Evolutionary conservation across 1,140 invertebrate species (phyloP).

Genomic region (Chionoecetes opilio): DNA sequence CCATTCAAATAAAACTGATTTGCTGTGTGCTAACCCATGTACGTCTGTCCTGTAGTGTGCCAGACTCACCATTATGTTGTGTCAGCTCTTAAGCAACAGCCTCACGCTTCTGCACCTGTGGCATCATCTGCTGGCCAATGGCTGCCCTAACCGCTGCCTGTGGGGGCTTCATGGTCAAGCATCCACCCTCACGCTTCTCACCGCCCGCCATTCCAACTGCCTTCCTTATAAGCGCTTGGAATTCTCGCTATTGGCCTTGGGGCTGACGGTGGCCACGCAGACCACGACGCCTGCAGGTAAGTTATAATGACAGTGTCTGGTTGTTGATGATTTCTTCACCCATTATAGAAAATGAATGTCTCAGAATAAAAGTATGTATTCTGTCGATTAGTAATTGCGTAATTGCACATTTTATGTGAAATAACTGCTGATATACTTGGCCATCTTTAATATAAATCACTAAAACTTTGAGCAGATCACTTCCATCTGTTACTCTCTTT

Average conservation of each 20-base stretch:
- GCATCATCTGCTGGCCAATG: background rate
- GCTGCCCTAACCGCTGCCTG: background rate
- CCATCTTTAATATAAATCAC: too few species aligned
- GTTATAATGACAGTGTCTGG: background rate
- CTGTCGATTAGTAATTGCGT: too few species aligned
- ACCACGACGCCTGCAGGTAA: background rate
- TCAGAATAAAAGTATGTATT: too few species aligned
- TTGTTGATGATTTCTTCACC: too few species aligned
- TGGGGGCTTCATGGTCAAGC: too few species aligned
- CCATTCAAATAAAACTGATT: background rate
- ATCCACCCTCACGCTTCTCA: background rate
- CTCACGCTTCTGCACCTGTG: background rate
- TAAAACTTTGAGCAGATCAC: too few species aligned
- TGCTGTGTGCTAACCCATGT: constrained; percentile 1
- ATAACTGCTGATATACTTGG: too few species aligned
- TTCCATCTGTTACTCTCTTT: too few species aligned
- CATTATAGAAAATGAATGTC: too few species aligned
- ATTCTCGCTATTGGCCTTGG: background rate
- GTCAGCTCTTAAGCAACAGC: background rate
- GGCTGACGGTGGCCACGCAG: background rate
- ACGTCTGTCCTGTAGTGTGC: background rate
- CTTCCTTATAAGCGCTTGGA: background rate
- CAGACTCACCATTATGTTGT: background rate
- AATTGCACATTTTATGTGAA: too few species aligned
- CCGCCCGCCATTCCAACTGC: background rate